Evolutionary conservation across 2,113 vertebrate species (phyloP).

Genomic region (Butastur rufipennis): DNA sequence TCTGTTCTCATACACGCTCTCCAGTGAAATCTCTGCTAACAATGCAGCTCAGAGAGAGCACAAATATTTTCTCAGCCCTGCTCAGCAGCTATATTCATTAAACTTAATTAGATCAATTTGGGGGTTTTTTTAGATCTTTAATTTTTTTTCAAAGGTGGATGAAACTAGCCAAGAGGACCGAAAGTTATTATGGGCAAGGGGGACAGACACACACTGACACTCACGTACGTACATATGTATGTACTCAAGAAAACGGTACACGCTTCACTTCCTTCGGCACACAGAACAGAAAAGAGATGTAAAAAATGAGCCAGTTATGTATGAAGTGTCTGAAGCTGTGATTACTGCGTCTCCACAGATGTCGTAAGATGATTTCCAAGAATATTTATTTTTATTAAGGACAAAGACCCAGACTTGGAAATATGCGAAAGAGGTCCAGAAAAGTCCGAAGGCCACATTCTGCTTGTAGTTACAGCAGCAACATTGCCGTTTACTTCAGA

Average conservation of each 20-base stretch:
- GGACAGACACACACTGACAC: background rate
- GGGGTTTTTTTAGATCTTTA: background rate
- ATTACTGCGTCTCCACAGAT: background rate
- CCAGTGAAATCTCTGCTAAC: background rate
- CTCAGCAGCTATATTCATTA: background rate
- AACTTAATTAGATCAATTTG: background rate
- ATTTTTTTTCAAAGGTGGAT: background rate
- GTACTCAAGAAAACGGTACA: background rate
- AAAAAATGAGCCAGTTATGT: background rate
- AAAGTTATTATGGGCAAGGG: background rate
- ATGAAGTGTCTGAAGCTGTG: background rate
- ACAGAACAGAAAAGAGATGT: background rate
- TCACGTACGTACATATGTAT: fast-evolving
- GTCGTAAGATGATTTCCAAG: background rate
- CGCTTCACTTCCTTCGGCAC: background rate
- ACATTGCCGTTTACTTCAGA: background rate
- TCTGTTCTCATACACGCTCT: background rate
- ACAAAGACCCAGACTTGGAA: background rate
- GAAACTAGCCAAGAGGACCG: background rate
- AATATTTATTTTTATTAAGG: background rate
- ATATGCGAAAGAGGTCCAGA: background rate
- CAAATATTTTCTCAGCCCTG: background rate
- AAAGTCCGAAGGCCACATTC: background rate
- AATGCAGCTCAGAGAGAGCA: background rate
- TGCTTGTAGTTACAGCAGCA: background rate